A percentile compares a stretch with the other conserved stretches of the same genome.
phyloP scores from a whole-genome alignment of 2,797 vertebrate genomes.

The Hydrophis major region DNA sequence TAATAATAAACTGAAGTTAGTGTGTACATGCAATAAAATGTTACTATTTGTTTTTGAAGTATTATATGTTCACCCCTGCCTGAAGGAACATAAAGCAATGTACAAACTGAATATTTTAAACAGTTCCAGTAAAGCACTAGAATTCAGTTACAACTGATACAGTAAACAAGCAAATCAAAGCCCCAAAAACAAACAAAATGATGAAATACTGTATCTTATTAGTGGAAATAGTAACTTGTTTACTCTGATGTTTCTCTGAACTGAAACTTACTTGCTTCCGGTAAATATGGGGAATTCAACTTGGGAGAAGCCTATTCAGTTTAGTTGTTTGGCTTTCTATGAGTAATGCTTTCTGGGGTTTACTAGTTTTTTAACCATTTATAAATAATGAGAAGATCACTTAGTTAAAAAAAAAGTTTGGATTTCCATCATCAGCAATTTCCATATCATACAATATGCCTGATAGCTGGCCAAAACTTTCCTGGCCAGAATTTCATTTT shows the following conservation, averaged over 20 bases:
- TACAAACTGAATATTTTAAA: background rate
- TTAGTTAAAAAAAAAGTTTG: background rate
- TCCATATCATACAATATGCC: background rate
- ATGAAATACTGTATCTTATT: background rate
- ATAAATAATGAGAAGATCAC: background rate
- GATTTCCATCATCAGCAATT: background rate
- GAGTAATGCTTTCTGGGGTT: background rate
- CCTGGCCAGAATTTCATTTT: background rate
- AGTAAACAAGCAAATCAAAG: background rate
- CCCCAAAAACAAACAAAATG: background rate
- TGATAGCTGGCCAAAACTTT: background rate
- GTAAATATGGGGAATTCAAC: background rate
- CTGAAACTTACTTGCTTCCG: background rate
- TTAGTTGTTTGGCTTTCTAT: background rate
- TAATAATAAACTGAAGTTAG: conserved; percentile 43
- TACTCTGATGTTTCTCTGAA: background rate
- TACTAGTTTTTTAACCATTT: background rate
- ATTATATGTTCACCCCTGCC: background rate
- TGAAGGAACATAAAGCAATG: background rate
- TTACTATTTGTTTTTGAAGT: background rate
- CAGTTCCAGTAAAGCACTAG: background rate
- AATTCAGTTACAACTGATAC: background rate
- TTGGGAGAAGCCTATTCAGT: background rate
- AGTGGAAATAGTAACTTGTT: background rate
- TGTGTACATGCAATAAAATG: conserved; percentile 1